Evolutionary conservation across 2,888 invertebrate genomes (phyloP).

Genomic region (Phortica magna): DNA sequence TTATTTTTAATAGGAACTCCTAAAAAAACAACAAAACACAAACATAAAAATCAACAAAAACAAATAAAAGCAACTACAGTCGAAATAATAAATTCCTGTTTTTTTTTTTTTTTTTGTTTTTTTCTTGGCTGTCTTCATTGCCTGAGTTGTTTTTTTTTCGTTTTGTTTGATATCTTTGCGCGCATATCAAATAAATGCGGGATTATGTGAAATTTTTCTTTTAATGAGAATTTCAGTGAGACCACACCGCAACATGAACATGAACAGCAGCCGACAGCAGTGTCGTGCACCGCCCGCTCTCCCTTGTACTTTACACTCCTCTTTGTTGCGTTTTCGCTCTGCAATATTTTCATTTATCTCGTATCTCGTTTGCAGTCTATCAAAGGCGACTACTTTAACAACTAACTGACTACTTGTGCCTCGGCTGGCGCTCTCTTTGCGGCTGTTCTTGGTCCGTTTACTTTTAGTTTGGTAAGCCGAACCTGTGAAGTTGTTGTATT

Average conservation of each 20-base stretch:
- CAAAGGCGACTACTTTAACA: conserved; percentile 17
- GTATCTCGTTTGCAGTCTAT: conserved; percentile 33
- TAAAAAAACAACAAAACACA: neutral
- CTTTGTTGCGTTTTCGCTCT: neutral
- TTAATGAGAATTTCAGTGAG: conserved; percentile 69
- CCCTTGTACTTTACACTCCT: neutral
- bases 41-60: neutral
- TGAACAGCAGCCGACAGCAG: neutral
- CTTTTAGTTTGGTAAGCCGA: conserved; percentile 5
- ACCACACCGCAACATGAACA: conserved; percentile 34
- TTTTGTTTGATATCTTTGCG: conserved; percentile 56
- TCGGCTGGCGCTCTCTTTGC: neutral
- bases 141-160: conserved; percentile 35
- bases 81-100: neutral
- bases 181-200: conserved; percentile 72
- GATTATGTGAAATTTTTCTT: conserved; percentile 71
- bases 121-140: neutral
- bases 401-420: neutral
- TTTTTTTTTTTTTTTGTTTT: neutral
- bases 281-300: neutral
- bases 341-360: conserved; percentile 28
- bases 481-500: conserved; percentile 34
- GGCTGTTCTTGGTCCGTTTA: conserved; percentile 1
- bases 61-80: neutral
- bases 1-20: conserved; percentile 5